Percentiles rank a stretch among this genome's conserved stretches.
phyloP scores from a whole-genome alignment of 53 echinoderm and acorn worm species.

The Patiria pectinifera region DNA sequence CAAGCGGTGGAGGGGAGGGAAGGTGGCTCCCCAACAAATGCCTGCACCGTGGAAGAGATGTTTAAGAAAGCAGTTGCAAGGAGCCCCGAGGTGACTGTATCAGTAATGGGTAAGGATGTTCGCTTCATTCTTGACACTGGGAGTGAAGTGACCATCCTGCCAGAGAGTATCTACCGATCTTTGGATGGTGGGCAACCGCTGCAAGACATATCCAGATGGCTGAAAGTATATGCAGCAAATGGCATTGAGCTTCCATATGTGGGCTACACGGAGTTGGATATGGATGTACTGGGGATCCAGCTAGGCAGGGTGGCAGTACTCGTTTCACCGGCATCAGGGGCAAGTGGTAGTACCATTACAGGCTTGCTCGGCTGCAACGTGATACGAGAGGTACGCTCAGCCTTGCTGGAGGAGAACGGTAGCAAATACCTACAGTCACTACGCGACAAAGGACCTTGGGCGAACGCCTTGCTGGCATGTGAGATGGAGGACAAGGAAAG shows the following conservation, averaged over 20 bases:
- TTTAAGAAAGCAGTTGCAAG: constrained; percentile 27
- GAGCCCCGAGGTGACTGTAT: constrained; percentile 13
- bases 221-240: constrained; percentile 33
- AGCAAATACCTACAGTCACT: neutral
- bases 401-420: neutral
- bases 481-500: neutral
- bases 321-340: neutral
- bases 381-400: neutral
- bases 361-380: constrained; percentile 52
- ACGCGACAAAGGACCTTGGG: neutral
- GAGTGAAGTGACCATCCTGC: constrained; percentile 21
- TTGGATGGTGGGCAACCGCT: no score
- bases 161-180: neutral
- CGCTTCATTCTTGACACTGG: constrained; percentile 21
- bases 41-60: neutral
- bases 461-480: constrained; percentile 32
- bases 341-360: neutral
- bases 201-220: constrained; percentile 5
- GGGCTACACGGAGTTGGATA: constrained; percentile 19
- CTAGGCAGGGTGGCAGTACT: neutral
- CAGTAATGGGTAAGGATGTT: neutral
- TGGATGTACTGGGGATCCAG: neutral
- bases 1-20: constrained; percentile 18
- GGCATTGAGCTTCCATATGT: constrained; percentile 51
- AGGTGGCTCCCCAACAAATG: constrained; percentile 7